phyloP scores from a whole-genome alignment of 2,113 vertebrate species.

The Prionailurus bengalensis region DNA sequence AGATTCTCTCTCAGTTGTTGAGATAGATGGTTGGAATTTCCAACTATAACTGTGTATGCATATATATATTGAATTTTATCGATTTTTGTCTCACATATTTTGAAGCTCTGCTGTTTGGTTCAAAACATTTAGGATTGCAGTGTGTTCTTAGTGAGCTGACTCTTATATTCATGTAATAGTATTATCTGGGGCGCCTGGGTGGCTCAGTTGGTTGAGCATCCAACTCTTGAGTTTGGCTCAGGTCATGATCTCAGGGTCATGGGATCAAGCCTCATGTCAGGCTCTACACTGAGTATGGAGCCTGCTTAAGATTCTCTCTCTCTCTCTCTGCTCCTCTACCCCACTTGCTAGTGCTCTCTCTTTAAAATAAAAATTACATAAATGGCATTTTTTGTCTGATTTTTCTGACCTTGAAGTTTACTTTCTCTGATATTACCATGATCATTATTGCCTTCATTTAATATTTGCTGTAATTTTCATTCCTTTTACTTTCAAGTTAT shows the following conservation, averaged over 20 bases:
- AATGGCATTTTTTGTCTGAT: not conserved
- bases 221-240: too few species aligned
- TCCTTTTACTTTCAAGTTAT: not conserved
- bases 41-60: too few species aligned
- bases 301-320: too few species aligned
- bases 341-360: too few species aligned
- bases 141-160: not conserved
- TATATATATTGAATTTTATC: not conserved
- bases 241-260: too few species aligned
- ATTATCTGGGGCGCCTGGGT: not conserved
- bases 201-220: too few species aligned
- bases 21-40: too few species aligned
- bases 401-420: not conserved
- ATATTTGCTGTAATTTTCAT: not conserved
- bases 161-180: not conserved
- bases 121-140: not conserved
- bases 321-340: too few species aligned
- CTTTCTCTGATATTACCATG: not conserved
- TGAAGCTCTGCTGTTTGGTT: not conserved
- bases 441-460: not conserved
- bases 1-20: too few species aligned
- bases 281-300: too few species aligned
- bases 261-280: too few species aligned
- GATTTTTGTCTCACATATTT: not conserved
- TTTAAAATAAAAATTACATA: too few species aligned